Percentiles rank a stretch among this genome's conserved stretches.
phyloP scores from a whole-genome alignment of 2,797 vertebrate genomes.

The Lateolabrax maculatus region DNA sequence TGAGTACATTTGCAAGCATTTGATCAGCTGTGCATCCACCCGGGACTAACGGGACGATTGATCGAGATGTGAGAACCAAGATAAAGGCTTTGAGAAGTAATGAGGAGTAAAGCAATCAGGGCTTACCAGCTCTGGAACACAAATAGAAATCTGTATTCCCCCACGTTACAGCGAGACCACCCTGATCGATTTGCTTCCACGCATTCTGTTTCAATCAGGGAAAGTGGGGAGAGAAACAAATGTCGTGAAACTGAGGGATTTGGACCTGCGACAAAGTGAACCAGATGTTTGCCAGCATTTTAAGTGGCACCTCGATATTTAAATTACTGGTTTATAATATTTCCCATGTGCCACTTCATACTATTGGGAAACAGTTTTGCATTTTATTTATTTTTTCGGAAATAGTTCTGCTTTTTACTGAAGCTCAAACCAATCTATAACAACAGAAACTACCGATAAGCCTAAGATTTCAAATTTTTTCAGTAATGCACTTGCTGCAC shows the following conservation, averaged over 20 bases:
- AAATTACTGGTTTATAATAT: conserved; percentile 12
- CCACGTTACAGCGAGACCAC: conserved; percentile 18
- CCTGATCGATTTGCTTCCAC: conserved; percentile 38
- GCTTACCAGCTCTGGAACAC: conserved; percentile 54
- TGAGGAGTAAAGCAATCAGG: conserved; percentile 57
- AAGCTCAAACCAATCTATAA: background rate
- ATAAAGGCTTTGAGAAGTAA: conserved; percentile 50
- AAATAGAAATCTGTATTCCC: conserved; percentile 51
- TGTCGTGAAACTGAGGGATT: conserved; percentile 33
- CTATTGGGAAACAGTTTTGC: background rate
- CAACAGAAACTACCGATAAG: background rate
- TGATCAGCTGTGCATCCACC: conserved; percentile 16
- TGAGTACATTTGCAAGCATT: conserved; percentile 12
- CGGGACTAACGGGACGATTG: conserved; percentile 46
- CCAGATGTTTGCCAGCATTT: conserved; percentile 6
- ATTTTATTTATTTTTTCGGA: background rate
- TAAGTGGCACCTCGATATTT: conserved; percentile 19
- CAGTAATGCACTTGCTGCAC: background rate
- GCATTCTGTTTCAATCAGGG: conserved; percentile 36
- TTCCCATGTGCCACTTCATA: background rate
- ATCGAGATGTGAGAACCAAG: conserved; percentile 42
- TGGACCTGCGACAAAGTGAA: background rate
- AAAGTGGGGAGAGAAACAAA: conserved; percentile 33
- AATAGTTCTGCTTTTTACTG: background rate
- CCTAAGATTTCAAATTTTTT: background rate